These are phyloP conservation scores for Nematolebias whitei DNA, from an alignment of 2,113 vertebrate genomes.

Conservation along the genomic window DNA sequence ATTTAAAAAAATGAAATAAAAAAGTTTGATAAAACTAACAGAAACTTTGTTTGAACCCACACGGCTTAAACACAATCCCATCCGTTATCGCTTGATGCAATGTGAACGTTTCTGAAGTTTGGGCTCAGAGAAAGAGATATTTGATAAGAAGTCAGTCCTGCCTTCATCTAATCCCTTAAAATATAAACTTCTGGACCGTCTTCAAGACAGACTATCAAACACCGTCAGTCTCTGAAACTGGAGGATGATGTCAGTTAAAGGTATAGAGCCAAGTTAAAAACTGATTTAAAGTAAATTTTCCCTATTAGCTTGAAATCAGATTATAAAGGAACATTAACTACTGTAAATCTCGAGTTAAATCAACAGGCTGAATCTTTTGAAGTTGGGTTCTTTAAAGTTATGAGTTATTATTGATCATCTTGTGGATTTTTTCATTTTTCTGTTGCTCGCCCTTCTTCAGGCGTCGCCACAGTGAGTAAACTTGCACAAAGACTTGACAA, in stretches of 20 bases:
- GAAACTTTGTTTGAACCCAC: not conserved
- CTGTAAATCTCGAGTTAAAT: too few relatives aligned
- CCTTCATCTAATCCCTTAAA: conserved; percentile 36
- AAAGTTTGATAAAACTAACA: not conserved
- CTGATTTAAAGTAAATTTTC: not conserved
- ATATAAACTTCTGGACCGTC: conserved; percentile 9
- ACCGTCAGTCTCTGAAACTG: not conserved
- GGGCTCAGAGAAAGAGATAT: conserved; percentile 9
- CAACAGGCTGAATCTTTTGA: too few relatives aligned
- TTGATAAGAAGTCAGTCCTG: conserved; percentile 32
- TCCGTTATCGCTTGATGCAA: conserved; percentile 42
- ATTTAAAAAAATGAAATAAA: conserved; percentile 16
- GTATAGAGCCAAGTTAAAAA: not conserved
- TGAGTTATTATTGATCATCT: too few relatives aligned
- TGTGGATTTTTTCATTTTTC: too few relatives aligned
- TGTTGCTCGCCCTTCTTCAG: too few relatives aligned
- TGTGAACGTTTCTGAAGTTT: conserved; percentile 28
- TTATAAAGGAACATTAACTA: too few relatives aligned
- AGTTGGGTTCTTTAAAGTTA: too few relatives aligned
- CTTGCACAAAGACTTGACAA: too few relatives aligned
- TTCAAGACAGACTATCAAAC: conserved; percentile 6
- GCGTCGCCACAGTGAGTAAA: too few relatives aligned
- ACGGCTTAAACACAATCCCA: conserved; percentile 5
- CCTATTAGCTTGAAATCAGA: not conserved
- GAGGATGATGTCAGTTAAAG: not conserved